These are phyloP conservation scores for Microchrysa polita DNA, from an alignment of 2,888 invertebrate species.

Conservation along the genomic window DNA sequence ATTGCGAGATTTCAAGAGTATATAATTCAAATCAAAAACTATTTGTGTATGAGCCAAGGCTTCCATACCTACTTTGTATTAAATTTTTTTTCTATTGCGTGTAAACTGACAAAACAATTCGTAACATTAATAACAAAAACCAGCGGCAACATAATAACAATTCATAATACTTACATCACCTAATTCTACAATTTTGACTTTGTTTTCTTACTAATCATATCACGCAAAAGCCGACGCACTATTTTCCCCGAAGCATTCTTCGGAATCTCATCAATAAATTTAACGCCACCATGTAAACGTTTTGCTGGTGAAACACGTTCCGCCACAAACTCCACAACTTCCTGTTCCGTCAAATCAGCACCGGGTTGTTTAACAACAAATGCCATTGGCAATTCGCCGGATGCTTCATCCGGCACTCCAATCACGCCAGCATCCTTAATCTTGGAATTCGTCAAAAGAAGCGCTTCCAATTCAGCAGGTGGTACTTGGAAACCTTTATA, in stretches of 20 bases:
- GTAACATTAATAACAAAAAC: too few relatives aligned
- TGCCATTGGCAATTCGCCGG: conserved; percentile 80
- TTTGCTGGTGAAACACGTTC: conserved; percentile 75
- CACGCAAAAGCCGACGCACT: conserved; percentile 67
- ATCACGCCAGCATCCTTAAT: conserved; percentile 84
- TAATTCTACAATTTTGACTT: conserved; percentile 61
- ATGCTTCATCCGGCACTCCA: conserved; percentile 75
- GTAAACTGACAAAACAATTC: too few relatives aligned
- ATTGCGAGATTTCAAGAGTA: too few relatives aligned
- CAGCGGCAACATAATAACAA: neutral
- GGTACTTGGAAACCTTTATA: conserved; percentile 89
- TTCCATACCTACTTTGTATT: too few relatives aligned
- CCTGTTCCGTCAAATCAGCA: conserved; percentile 66
- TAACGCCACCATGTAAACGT: conserved; percentile 77
- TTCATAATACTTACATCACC: too few relatives aligned
- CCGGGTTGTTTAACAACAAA: conserved; percentile 75
- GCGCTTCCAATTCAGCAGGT: conserved; percentile 88
- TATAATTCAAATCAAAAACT: too few relatives aligned
- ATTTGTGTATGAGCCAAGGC: too few relatives aligned
- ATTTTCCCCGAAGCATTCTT: conserved; percentile 84
- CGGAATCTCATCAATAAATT: conserved; percentile 77
- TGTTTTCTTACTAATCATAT: conserved; percentile 56
- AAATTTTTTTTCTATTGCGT: too few relatives aligned
- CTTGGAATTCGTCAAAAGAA: conserved; percentile 75
- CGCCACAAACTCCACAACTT: conserved; percentile 69